Percentiles rank a stretch among this genome's conserved stretches.
These are phyloP conservation scores for Littorina saxatilis DNA, from an alignment of 1,140 invertebrate species.

Conservation along the genomic window DNA sequence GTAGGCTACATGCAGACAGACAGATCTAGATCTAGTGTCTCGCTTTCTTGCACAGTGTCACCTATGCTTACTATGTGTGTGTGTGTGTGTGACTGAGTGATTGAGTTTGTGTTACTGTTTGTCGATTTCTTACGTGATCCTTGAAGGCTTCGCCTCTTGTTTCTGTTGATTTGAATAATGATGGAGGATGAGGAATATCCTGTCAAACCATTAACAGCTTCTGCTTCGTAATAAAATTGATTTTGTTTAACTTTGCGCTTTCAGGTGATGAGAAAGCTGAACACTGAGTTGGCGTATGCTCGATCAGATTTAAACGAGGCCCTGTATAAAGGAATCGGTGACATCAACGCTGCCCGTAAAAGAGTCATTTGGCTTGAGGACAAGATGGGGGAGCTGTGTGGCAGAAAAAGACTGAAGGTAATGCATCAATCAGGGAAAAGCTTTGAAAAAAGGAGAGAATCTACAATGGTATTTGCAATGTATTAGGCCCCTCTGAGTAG, in stretches of 20 bases:
- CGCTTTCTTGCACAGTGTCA: too few relatives aligned
- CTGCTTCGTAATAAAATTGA: not conserved
- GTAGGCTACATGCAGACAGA: too few relatives aligned
- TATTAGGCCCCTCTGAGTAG: too few relatives aligned
- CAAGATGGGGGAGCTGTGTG: slow-evolving; percentile 68
- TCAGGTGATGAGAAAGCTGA: slow-evolving; percentile 70
- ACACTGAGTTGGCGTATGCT: slow-evolving; percentile 68
- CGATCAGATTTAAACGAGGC: slow-evolving; percentile 64
- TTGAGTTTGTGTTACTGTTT: not conserved
- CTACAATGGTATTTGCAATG: too few relatives aligned
- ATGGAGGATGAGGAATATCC: not conserved
- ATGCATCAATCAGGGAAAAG: too few relatives aligned
- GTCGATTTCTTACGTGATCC: not conserved
- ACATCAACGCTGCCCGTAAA: slow-evolving; percentile 67
- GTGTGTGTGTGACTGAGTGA: not conserved
- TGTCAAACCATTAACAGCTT: not conserved
- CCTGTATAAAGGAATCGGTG: slow-evolving; percentile 57
- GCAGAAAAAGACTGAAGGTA: slow-evolving; percentile 62
- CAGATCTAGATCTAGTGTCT: too few relatives aligned
- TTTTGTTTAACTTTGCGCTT: not conserved
- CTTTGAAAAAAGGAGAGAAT: too few relatives aligned
- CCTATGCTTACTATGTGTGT: too few relatives aligned
- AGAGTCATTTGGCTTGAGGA: slow-evolving; percentile 73
- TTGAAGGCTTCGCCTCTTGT: not conserved
- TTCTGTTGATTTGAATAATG: not conserved